Conservation (phyloP, 2,113 vertebrate genomes). For the Nansenia antarctica region DNA sequence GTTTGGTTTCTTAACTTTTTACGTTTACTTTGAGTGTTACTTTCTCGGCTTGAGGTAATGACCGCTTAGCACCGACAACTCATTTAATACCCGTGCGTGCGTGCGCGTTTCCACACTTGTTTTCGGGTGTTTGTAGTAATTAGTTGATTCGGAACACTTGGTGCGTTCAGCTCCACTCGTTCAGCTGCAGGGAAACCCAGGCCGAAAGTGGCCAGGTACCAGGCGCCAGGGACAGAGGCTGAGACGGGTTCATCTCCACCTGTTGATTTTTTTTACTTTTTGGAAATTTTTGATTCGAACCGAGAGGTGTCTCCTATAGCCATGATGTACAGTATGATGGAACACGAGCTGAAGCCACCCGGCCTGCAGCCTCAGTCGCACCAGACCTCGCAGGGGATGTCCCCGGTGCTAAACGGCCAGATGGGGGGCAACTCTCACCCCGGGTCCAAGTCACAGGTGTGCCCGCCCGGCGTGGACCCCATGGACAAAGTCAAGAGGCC, state of each 20-base stretch:
- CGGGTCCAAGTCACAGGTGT: slow-evolving; percentile 65
- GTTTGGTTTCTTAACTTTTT: background rate
- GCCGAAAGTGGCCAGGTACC: slow-evolving; percentile 37
- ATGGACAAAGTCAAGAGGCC: slow-evolving; percentile 86
- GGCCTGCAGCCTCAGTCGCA: slow-evolving; percentile 68
- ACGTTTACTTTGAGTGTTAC: background rate
- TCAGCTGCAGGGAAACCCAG: slow-evolving; percentile 30
- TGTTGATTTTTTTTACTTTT: slow-evolving; percentile 31
- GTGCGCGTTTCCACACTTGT: background rate
- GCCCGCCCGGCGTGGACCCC: slow-evolving; percentile 65
- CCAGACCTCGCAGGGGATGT: slow-evolving; percentile 68
- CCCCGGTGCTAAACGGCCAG: slow-evolving; percentile 62
- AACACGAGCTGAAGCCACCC: slow-evolving; percentile 76
- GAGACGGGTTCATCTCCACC: slow-evolving; percentile 47
- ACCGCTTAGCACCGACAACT: background rate
- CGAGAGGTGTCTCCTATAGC: background rate
- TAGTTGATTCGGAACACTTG: slow-evolving; percentile 50
- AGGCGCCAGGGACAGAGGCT: slow-evolving; percentile 56
- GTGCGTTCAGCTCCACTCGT: slow-evolving; percentile 29
- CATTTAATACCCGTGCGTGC: background rate
- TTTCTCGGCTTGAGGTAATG: slow-evolving; percentile 2
- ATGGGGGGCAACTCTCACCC: slow-evolving; percentile 67
- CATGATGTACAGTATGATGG: slow-evolving; percentile 82
- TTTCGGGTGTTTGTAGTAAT: slow-evolving; percentile 34
- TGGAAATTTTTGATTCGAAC: slow-evolving; percentile 20